These are phyloP conservation scores for Gallinago jamesoni DNA, from an alignment of 2,113 vertebrate species.

Conservation along the genomic window DNA sequence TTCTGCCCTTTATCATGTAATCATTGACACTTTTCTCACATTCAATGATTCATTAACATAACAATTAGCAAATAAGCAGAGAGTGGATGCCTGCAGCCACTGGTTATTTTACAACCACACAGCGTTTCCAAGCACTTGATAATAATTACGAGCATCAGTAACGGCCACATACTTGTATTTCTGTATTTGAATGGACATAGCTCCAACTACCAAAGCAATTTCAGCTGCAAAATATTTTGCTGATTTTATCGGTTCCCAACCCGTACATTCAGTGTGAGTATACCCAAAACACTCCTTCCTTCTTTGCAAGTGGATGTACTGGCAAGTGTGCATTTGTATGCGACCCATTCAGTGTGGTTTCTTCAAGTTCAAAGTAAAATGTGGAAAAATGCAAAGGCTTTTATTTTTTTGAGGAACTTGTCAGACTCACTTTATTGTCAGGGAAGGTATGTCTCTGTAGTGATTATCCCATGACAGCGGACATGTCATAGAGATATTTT, in stretches of 20 bases:
- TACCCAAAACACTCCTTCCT: not conserved
- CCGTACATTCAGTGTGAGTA: not conserved
- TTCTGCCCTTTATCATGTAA: not conserved
- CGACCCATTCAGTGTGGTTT: not conserved
- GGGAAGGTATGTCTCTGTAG: not conserved
- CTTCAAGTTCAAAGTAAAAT: not conserved
- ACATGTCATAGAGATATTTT: not conserved
- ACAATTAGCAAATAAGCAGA: not conserved
- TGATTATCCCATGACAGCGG: not conserved
- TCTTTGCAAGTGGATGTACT: accelerated
- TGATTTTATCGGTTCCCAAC: not conserved
- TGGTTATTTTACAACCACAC: not conserved
- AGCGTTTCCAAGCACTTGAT: not conserved
- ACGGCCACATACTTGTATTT: not conserved
- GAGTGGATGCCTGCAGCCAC: not conserved
- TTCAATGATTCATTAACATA: not conserved
- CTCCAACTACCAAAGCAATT: not conserved
- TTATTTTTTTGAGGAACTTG: not conserved
- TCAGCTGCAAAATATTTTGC: not conserved
- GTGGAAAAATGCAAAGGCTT: not conserved
- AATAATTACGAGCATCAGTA: not conserved
- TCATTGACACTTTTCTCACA: not conserved
- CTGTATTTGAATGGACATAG: not conserved
- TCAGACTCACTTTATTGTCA: not conserved
- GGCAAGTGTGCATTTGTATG: not conserved